Percentiles rank a stretch among this genome's conserved stretches.
phyloP scores from a whole-genome alignment of 1,140 invertebrate genomes.

The Eurosta solidaginis region DNA sequence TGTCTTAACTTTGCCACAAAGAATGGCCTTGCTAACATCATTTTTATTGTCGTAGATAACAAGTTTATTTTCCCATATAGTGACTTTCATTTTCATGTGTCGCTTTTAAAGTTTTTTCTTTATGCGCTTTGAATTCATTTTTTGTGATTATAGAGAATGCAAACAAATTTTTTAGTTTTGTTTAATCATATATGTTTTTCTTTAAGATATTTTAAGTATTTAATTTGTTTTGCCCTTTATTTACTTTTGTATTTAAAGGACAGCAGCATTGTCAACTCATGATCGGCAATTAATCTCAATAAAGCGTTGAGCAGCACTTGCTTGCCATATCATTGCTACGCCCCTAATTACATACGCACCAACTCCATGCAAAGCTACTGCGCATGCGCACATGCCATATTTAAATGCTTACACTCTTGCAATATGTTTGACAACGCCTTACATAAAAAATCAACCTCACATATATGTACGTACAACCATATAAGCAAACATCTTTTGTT shows the following conservation, averaged over 20 bases:
- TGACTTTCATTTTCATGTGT: constrained; percentile 4
- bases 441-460: neutral
- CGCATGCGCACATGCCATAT: neutral
- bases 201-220: neutral
- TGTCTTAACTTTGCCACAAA: neutral
- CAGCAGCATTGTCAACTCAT: neutral
- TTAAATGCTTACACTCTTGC: neutral
- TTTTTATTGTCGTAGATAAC: too few species aligned
- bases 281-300: constrained; percentile 9
- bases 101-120: too few species aligned
- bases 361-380: too few species aligned
- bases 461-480: too few species aligned
- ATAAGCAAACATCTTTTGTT: too few species aligned
- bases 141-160: too few species aligned
- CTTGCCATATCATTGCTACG: neutral
- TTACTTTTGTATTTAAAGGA: neutral
- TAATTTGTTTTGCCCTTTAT: neutral
- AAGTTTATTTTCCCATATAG: too few species aligned
- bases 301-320: neutral
- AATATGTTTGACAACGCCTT: neutral
- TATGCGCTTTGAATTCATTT: too few species aligned
- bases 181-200: neutral
- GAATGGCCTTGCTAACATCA: neutral
- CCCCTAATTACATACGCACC: too few species aligned
- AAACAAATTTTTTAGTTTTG: neutral